Base-by-base conservation (phyloP, 2,113 vertebrate species). In the Isichthys henryi region DNA sequence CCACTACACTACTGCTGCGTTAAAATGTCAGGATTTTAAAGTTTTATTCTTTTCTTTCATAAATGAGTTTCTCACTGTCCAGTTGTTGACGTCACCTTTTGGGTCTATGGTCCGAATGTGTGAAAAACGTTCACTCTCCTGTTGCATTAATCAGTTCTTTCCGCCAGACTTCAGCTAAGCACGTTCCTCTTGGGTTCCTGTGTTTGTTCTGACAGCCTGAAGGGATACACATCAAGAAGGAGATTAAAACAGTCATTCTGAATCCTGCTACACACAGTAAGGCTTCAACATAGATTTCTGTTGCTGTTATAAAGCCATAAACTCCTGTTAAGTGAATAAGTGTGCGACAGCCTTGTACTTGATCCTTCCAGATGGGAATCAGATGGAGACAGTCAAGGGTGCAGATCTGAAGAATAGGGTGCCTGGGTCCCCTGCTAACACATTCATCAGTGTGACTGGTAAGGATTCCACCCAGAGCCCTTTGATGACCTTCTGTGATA, bases 371-470 rank as follows among this genome's bases (percentile, higher is more conserved):
- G 95, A 8, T 52, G 93, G 93, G 21, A 13, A 0, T 89, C 94
- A 96, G 89, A 56, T 27, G 19, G 86, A 90, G 90, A 62, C 39
- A 19, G 0, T 96, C 5, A 93, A 88, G 85, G 94, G 91, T 50
- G 6, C 31, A 6, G 92, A 94, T 89, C 19, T 93, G 10, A 90
- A 6, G 0, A 50, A 93, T 48, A 43, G 93, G 89, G 90, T 94
- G 43, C 95, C 94, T 7, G 86, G 90, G 53, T 92, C 94, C 15
- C 90, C 94, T 0, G 88, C 93, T 0, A 91, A 88, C 74, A 95
- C 95, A n/a, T 92, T 94, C 5, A 90, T 97, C 89, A 94, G 91
- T 15, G 89, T 96, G 56, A 95, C 94, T 92, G 96, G 96, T 96
- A 90, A 90, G 46, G 4, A 43, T 3, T 88, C 35, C 19, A 35